A percentile compares a stretch with the other conserved stretches of the same genome.
Conservation (phyloP, 1,140 invertebrate species). For the Drosophila melanica region DNA sequence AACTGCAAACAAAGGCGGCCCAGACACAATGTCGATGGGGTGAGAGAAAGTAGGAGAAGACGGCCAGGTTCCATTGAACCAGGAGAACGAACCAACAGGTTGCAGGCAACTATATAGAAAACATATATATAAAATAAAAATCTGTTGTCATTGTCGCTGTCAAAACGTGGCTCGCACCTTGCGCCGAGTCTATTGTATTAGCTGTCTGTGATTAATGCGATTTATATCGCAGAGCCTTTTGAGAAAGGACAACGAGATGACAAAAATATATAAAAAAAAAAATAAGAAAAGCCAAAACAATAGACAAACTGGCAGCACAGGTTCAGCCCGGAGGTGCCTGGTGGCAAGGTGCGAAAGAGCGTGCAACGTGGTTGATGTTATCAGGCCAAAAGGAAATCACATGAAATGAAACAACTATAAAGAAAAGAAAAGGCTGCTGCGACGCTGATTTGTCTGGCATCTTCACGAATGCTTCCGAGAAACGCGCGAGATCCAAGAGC, state of each 20-base stretch:
- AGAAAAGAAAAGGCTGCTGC: background rate
- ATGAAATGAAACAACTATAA: background rate
- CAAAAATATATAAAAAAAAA: slow-evolving; percentile 19
- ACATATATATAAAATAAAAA: slow-evolving; percentile 54
- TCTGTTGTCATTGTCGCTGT: slow-evolving; percentile 68
- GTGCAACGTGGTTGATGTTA: slow-evolving; percentile 58
- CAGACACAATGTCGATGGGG: slow-evolving; percentile 4
- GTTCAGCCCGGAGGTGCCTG: background rate
- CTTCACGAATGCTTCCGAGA: slow-evolving; percentile 43
- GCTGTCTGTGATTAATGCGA: slow-evolving; percentile 68
- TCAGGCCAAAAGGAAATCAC: slow-evolving; percentile 16
- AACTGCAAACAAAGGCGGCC: background rate
- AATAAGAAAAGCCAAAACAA: slow-evolving; percentile 11
- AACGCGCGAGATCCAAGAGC: background rate
- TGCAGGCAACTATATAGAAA: slow-evolving; percentile 34
- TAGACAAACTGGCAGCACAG: slow-evolving; percentile 21
- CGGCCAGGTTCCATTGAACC: background rate
- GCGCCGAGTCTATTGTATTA: slow-evolving; percentile 40
- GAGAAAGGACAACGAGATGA: slow-evolving; percentile 52
- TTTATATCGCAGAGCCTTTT: slow-evolving; percentile 64
- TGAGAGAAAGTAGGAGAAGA: background rate
- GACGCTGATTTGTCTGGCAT: slow-evolving; percentile 71
- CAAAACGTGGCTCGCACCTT: slow-evolving; percentile 73
- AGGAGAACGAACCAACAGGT: slow-evolving; percentile 32
- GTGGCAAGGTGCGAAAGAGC: slow-evolving; percentile 67